These are phyloP conservation scores for Cololabis saira DNA, from an alignment of 2,113 vertebrate genomes.

Conservation along the genomic window DNA sequence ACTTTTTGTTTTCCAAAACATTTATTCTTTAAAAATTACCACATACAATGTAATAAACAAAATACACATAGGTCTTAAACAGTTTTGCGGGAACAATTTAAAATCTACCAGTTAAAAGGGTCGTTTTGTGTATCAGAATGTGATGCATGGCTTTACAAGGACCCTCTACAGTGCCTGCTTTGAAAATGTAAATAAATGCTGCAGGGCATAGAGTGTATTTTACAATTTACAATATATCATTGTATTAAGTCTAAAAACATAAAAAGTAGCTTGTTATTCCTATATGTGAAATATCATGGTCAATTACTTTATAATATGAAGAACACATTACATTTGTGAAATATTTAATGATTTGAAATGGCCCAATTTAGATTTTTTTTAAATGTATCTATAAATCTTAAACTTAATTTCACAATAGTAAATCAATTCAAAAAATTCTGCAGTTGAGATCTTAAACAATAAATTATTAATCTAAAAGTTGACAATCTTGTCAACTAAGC, in stretches of 20 bases:
- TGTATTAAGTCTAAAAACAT: too few species aligned
- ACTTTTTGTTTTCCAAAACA: conserved; percentile 2
- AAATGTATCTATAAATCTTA: too few species aligned
- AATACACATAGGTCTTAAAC: background rate
- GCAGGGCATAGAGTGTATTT: too few species aligned
- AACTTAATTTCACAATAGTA: too few species aligned
- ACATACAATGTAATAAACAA: conserved; percentile 29
- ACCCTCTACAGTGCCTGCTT: background rate
- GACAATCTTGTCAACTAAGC: too few species aligned
- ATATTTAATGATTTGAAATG: too few species aligned
- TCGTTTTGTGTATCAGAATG: background rate
- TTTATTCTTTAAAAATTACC: conserved; percentile 55
- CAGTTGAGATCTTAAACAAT: too few species aligned
- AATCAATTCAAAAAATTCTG: too few species aligned
- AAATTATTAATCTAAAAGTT: too few species aligned
- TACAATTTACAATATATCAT: too few species aligned
- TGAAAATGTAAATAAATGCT: too few species aligned
- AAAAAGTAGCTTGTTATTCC: background rate
- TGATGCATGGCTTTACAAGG: conserved; percentile 2
- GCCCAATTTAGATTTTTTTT: too few species aligned
- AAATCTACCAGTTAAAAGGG: background rate
- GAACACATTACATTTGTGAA: background rate
- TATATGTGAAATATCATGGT: background rate
- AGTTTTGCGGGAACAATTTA: conserved; percentile 2
- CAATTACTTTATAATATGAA: background rate